Evolutionary conservation across 2,797 vertebrate species (phyloP).

Genomic region (Cirrhinus mrigala): DNA sequence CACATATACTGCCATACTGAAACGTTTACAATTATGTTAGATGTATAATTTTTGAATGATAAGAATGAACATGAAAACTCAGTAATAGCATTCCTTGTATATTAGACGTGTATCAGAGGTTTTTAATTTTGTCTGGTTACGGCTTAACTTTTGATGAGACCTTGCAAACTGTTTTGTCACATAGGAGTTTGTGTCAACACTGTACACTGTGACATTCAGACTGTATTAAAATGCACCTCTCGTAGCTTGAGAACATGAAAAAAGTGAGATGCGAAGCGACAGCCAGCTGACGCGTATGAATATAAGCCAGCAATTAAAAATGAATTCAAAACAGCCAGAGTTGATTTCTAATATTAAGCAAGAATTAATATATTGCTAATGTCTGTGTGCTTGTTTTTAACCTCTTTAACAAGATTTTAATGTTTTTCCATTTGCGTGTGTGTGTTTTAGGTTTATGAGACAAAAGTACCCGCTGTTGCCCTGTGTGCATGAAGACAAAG

Average conservation of each 20-base stretch:
- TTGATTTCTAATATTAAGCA: neutral
- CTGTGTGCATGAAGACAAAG: conserved; percentile 81
- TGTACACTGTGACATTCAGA: neutral
- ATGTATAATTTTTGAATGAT: neutral
- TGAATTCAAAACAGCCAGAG: neutral
- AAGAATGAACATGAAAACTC: neutral
- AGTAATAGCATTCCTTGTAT: neutral
- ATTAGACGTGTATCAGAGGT: neutral
- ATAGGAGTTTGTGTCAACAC: too few species aligned
- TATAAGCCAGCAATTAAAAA: neutral
- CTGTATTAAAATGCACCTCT: neutral
- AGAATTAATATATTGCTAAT: neutral
- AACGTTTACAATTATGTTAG: neutral
- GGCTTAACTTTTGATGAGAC: neutral
- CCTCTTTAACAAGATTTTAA: neutral
- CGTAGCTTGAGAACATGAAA: neutral
- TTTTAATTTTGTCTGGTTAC: neutral
- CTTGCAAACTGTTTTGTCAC: neutral
- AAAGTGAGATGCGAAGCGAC: neutral
- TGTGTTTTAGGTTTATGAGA: conserved; percentile 67
- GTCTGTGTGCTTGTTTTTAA: neutral
- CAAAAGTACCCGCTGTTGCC: conserved; percentile 57
- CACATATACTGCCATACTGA: neutral
- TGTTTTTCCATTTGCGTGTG: neutral
- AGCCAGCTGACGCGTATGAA: neutral